phyloP scores from a whole-genome alignment of 2,113 vertebrate species.

The Neolamprologus hecqui region DNA sequence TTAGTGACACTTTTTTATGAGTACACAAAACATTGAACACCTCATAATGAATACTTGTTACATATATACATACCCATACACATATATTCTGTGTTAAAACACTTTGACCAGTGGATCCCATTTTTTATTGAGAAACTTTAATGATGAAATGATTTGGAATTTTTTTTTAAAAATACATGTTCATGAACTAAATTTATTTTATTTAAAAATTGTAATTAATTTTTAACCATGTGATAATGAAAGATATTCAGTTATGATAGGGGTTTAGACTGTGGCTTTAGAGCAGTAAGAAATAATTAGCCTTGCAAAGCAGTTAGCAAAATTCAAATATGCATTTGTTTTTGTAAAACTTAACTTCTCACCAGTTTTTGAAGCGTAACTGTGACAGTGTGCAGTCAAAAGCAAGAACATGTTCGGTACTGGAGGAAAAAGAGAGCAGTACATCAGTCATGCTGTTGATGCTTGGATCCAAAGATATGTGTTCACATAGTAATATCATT shows the following conservation, averaged over 20 bases:
- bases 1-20: neutral
- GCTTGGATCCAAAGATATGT: neutral
- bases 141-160: neutral
- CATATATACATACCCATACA: neutral
- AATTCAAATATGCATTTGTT: neutral
- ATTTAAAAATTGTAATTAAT: fast-evolving
- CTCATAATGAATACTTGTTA: neutral
- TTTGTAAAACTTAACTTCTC: fast-evolving
- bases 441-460: neutral
- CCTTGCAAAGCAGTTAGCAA: fast-evolving
- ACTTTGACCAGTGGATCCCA: fast-evolving
- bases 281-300: neutral
- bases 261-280: fast-evolving
- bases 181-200: fast-evolving
- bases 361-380: neutral
- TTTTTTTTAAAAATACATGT: fast-evolving
- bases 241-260: fast-evolving
- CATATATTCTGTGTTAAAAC: neutral
- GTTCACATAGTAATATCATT: fast-evolving
- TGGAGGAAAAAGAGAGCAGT: neutral
- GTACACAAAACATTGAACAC: neutral
- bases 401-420: fast-evolving
- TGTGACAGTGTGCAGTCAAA: neutral
- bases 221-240: neutral
- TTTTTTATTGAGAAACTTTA: neutral